Percentiles rank a stretch among this genome's conserved stretches.
Conservation (phyloP, 2,888 invertebrate species). For the Cabera pusaria region DNA sequence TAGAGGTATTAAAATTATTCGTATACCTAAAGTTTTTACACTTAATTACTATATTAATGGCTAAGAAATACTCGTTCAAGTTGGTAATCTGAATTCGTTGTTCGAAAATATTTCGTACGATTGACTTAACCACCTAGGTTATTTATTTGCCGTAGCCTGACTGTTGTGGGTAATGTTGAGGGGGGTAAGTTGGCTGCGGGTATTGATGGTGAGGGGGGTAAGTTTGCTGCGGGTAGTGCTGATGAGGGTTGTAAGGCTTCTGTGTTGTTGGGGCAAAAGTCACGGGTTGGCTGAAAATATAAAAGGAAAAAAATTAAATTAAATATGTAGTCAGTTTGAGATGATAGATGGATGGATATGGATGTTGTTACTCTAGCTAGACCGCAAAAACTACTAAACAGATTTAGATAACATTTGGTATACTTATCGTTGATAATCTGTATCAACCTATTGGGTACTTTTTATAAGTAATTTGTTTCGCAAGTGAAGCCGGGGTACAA, state of each 20-base stretch:
- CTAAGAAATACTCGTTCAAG: slow-evolving; percentile 26
- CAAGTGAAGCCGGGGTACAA: too few relatives aligned
- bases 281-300: slow-evolving; percentile 19
- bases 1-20: slow-evolving; percentile 44
- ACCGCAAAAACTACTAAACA: slow-evolving; percentile 7
- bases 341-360: too few relatives aligned
- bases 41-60: slow-evolving; percentile 24
- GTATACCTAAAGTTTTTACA: slow-evolving; percentile 37
- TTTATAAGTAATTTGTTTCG: too few relatives aligned
- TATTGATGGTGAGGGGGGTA: slow-evolving; percentile 31
- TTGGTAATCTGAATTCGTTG: slow-evolving; percentile 24
- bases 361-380: too few relatives aligned
- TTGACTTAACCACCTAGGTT: slow-evolving; percentile 17
- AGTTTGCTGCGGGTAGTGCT: slow-evolving; percentile 34
- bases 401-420: too few relatives aligned
- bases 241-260: slow-evolving; percentile 31
- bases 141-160: slow-evolving; percentile 33
- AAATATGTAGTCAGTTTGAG: too few relatives aligned
- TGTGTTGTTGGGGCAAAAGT: slow-evolving; percentile 29
- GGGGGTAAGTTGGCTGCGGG: slow-evolving; percentile 35
- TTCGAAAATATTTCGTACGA: slow-evolving; percentile 34
- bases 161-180: slow-evolving; percentile 34
- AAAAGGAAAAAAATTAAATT: too few relatives aligned
- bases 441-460: too few relatives aligned
- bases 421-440: too few relatives aligned